phyloP scores from a whole-genome alignment of 2,888 invertebrate species.

The Keiferia lycopersicella region DNA sequence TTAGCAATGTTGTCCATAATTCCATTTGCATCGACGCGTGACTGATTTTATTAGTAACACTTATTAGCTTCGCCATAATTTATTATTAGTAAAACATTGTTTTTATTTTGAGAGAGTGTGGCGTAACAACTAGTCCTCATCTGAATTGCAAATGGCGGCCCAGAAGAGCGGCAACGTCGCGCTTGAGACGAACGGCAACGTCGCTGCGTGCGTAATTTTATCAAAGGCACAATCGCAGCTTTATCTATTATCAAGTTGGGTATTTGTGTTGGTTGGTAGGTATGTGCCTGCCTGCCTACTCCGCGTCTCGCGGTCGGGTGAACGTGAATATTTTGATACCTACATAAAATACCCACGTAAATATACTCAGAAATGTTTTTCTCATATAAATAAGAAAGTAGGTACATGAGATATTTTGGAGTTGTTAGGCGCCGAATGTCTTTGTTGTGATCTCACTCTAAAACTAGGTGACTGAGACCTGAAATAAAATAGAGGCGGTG shows the following conservation, averaged over 20 bases:
- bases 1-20: constrained; percentile 20
- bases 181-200: constrained; percentile 57
- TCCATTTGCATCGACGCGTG: constrained; percentile 43
- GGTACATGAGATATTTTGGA: constrained; percentile 31
- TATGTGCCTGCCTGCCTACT: background rate
- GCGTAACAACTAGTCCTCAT: constrained; percentile 59
- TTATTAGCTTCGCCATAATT: constrained; percentile 48
- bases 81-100: constrained; percentile 61
- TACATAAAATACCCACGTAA: background rate
- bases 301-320: background rate
- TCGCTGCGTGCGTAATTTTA: constrained; percentile 69
- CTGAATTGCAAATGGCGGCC: constrained; percentile 72
- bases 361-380: background rate
- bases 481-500: no score
- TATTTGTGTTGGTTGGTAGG: background rate
- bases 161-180: constrained; percentile 61
- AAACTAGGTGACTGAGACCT: no score
- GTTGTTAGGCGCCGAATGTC: constrained; percentile 32
- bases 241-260: constrained; percentile 56
- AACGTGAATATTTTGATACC: background rate
- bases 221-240: constrained; percentile 53
- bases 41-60: constrained; percentile 48
- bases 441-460: background rate
- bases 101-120: constrained; percentile 73
- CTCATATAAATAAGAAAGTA: background rate